phyloP scores from a whole-genome alignment of 2,113 vertebrate genomes.

The Corydoras maculifer region DNA sequence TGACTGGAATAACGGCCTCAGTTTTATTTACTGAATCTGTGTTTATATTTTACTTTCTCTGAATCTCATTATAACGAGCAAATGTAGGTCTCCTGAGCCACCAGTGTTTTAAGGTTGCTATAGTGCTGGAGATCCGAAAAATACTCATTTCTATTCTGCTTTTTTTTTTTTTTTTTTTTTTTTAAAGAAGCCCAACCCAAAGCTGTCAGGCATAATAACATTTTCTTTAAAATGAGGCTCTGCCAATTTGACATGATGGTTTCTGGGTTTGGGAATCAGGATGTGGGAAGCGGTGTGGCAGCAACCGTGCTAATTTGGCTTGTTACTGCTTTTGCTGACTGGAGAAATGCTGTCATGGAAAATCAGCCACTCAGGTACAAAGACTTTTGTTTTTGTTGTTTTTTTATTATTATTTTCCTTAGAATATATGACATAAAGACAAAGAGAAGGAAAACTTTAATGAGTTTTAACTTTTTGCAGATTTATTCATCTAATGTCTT shows the following conservation, averaged over 20 bases:
- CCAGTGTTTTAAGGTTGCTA: neutral
- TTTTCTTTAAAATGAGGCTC: neutral
- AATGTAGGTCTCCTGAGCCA: neutral
- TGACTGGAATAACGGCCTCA: neutral
- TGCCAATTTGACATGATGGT: neutral
- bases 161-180: too few relatives aligned
- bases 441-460: too few relatives aligned
- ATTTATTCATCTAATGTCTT: neutral
- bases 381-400: too few relatives aligned
- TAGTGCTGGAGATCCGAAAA: neutral
- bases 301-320: neutral
- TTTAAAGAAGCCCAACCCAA: too few relatives aligned
- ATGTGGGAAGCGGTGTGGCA: neutral
- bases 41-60: neutral
- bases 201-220: neutral
- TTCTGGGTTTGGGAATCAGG: constrained; percentile 2
- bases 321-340: neutral
- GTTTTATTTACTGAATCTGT: neutral
- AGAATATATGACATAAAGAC: too few relatives aligned
- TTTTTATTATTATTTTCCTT: too few relatives aligned
- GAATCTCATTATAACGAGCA: neutral
- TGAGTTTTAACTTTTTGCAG: too few relatives aligned
- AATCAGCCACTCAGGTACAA: too few relatives aligned
- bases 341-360: too few relatives aligned
- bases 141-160: too few relatives aligned